Base-by-base conservation (phyloP, 1,140 invertebrate species). In the Caerostris extrusa region DNA sequence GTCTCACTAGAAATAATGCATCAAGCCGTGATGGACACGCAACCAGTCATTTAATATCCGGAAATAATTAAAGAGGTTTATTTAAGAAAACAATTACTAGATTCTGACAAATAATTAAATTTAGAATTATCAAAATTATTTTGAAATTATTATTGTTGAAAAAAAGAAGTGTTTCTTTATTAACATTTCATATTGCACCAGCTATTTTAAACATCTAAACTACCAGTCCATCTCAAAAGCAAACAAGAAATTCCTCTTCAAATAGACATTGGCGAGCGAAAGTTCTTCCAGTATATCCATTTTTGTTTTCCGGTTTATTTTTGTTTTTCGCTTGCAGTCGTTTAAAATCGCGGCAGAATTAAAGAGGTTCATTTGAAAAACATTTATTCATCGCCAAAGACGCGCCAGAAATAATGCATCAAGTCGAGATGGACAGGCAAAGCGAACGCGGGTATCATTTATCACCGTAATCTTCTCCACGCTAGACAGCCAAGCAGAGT, bases 351-450 rank as follows among this genome's bases (percentile, higher is more conserved):
- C 71, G 71, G 34, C 53, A 53, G 71, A 77, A 77, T 77, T 77
- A 77, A 77, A 90, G 71, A 60, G n/a, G 53, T 56, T 90, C n/a
- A 92, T 92, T 67, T 77, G 10, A n/a, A 50, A 92, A 92, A 92
- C 90, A 92, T 92, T 92, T 92, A 92, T 92, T 92, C 90, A 92
- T 85, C 77, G 90, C 60, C 90, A 58, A 92, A 85, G 81, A 92
- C 90, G 90, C 90, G 77, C 34, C 14, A 12, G 90, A 83, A 92
- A 92, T 92, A 92, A 92, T 92, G 77, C 90, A 92, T 67, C 58
- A 67, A 57, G 19, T 8, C n/a, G 14, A 61, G 71, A 77, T 77
- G 71, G 71, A 77, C 71, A 77, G 71, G 10, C 71, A 53, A 19
- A 14, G 19, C 14, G 57, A 57, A 67, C 56, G 14, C 81, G 7